Evolutionary conservation across 2,797 vertebrate genomes (phyloP).

Genomic region (Spinibarbus caldwelli): DNA sequence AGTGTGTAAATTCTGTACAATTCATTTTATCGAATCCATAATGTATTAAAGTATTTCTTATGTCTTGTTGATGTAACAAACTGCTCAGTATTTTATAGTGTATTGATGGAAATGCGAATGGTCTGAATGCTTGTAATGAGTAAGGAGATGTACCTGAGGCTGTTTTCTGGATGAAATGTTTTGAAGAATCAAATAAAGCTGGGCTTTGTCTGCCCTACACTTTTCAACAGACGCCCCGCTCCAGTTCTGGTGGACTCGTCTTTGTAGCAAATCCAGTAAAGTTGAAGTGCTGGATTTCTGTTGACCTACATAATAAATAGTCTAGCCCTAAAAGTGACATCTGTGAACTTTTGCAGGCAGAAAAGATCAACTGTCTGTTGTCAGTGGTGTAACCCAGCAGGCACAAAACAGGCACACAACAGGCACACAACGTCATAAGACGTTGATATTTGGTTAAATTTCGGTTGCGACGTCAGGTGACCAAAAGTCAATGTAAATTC

Average conservation of each 20-base stretch:
- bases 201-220: slow-evolving; percentile 77
- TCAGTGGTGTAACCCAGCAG: background rate
- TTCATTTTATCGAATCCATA: slow-evolving; percentile 68
- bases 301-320: no score
- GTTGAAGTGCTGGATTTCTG: background rate
- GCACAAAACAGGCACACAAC: no score
- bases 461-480: no score
- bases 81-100: slow-evolving; percentile 79
- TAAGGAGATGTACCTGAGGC: slow-evolving; percentile 65
- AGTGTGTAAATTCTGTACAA: slow-evolving; percentile 72
- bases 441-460: no score
- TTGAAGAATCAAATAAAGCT: slow-evolving; percentile 74
- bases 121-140: slow-evolving; percentile 68
- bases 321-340: no score
- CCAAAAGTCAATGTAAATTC: no score
- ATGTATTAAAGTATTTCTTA: slow-evolving; percentile 74
- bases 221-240: slow-evolving; percentile 67
- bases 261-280: background rate
- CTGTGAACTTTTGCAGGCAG: background rate
- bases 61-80: slow-evolving; percentile 73
- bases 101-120: slow-evolving; percentile 61
- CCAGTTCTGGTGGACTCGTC: background rate
- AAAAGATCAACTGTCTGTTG: background rate
- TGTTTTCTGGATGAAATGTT: slow-evolving; percentile 79
- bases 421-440: no score